These are phyloP conservation scores for Heliconius erato DNA, from an alignment of 2,888 invertebrate genomes.

Conservation along the genomic window DNA sequence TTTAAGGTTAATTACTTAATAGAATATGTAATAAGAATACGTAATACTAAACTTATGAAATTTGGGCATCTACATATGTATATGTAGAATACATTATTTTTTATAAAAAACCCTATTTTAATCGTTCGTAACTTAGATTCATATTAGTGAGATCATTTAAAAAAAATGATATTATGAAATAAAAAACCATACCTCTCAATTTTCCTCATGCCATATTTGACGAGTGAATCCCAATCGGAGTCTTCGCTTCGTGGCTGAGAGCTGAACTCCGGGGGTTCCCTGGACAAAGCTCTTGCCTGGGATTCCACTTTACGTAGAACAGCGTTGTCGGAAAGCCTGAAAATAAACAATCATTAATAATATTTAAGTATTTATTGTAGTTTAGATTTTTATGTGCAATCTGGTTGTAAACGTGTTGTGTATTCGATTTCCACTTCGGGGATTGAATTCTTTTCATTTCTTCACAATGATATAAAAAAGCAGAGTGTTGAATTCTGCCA, in stretches of 20 bases:
- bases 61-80: too few species aligned
- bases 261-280: slow-evolving; percentile 91
- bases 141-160: too few species aligned
- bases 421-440: background rate
- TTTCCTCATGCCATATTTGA: slow-evolving; percentile 91
- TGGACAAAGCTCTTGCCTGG: slow-evolving; percentile 88
- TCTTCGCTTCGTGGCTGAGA: slow-evolving; percentile 90
- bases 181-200: slow-evolving; percentile 85
- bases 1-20: too few species aligned
- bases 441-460: too few species aligned
- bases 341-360: background rate
- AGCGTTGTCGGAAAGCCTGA: slow-evolving; percentile 89
- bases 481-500: too few species aligned
- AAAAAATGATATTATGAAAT: too few species aligned
- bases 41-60: too few species aligned
- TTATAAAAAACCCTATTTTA: too few species aligned
- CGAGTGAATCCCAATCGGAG: slow-evolving; percentile 92
- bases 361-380: background rate
- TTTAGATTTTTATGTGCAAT: background rate
- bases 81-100: too few species aligned
- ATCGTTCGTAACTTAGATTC: too few species aligned
- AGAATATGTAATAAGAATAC: too few species aligned
- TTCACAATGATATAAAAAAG: too few species aligned
- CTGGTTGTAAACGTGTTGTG: background rate
- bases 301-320: slow-evolving; percentile 89